Evolutionary conservation across 2,113 vertebrate genomes (phyloP).

Genomic region (Sander vitreus): DNA sequence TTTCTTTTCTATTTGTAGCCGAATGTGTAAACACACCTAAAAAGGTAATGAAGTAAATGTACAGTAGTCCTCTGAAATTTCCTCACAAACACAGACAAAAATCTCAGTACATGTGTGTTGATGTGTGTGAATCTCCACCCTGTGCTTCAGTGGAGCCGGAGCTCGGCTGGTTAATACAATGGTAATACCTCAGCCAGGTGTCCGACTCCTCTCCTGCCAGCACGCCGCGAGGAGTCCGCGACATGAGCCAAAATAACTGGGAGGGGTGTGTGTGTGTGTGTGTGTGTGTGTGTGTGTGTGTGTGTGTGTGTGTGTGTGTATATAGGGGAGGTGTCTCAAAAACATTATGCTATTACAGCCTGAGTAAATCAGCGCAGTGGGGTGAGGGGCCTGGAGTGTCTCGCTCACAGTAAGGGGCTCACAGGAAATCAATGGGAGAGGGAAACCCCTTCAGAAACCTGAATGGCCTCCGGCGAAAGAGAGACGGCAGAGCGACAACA

Average conservation of each 20-base stretch:
- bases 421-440: slow-evolving; percentile 54
- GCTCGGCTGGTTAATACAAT: slow-evolving; percentile 14
- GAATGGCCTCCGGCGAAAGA: slow-evolving; percentile 25
- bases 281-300: neutral
- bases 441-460: slow-evolving; percentile 47
- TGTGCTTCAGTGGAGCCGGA: slow-evolving; percentile 7
- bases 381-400: slow-evolving; percentile 55
- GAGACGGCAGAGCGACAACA: neutral
- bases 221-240: neutral
- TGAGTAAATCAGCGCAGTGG: slow-evolving; percentile 53
- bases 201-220: slow-evolving; percentile 29
- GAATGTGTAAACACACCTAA: neutral
- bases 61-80: neutral
- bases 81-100: neutral
- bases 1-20: neutral
- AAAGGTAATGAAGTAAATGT: neutral
- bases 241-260: slow-evolving; percentile 27
- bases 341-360: slow-evolving; percentile 53
- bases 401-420: slow-evolving; percentile 39
- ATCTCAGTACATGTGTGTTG: slow-evolving; percentile 1
- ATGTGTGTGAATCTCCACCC: slow-evolving; percentile 2
- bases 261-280: neutral
- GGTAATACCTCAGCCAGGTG: slow-evolving; percentile 52
- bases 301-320: neutral
- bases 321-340: neutral